Evolutionary conservation across 2,113 vertebrate species (phyloP).

Genomic region (Oceanites oceanicus): DNA sequence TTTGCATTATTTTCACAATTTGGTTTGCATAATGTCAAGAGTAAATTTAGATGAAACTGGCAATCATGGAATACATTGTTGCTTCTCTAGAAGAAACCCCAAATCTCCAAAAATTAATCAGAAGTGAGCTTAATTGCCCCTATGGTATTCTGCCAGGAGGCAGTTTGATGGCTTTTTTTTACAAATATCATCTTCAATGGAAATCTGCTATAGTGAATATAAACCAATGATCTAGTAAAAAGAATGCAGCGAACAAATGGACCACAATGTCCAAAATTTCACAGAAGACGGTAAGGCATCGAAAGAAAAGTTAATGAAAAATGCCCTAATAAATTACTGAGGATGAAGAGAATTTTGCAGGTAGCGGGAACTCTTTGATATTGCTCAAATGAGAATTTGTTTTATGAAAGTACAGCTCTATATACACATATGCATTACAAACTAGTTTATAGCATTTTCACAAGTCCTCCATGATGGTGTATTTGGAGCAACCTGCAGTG

Average conservation of each 20-base stretch:
- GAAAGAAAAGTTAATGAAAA: background rate
- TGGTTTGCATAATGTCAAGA: background rate
- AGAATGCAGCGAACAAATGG: background rate
- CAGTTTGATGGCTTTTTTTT: background rate
- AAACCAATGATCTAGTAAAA: background rate
- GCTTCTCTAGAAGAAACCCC: background rate
- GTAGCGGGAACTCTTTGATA: background rate
- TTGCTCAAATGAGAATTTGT: background rate
- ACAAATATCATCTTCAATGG: background rate
- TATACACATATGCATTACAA: background rate
- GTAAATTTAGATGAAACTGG: background rate
- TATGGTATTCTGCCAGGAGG: background rate
- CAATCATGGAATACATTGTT: background rate
- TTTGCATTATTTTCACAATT: background rate
- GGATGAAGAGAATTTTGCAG: background rate
- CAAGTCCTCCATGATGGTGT: background rate
- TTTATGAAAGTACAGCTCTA: background rate
- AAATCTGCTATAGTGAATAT: background rate
- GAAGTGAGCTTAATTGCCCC: background rate
- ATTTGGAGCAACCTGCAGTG: background rate
- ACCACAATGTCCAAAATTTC: background rate
- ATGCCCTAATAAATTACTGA: background rate
- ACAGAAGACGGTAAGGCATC: background rate
- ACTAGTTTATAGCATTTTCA: background rate
- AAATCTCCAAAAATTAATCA: background rate